Conservation (phyloP, 2,113 vertebrate genomes). For the Myrmecophaga tridactyla region DNA sequence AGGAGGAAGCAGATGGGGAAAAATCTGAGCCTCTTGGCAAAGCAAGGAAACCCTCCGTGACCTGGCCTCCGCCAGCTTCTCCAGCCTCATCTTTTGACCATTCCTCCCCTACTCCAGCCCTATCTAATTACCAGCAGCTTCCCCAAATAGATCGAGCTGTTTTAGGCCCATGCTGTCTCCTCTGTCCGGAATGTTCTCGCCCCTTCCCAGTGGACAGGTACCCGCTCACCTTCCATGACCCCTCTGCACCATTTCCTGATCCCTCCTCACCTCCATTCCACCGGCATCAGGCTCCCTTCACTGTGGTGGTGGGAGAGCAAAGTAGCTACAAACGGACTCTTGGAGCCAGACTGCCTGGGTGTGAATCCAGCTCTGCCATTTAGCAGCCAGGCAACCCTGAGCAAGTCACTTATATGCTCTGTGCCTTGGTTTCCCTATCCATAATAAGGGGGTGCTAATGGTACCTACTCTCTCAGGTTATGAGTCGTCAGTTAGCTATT, state of each 20-base stretch:
- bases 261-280: not conserved
- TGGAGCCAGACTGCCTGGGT: not conserved
- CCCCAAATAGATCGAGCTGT: constrained; percentile 28
- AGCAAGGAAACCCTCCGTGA: not conserved
- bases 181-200: not conserved
- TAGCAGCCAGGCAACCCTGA: not conserved
- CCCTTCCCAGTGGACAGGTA: not conserved
- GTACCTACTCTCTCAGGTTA: not conserved
- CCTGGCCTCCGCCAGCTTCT: not conserved
- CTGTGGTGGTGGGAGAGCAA: too few species aligned
- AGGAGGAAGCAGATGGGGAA: not conserved
- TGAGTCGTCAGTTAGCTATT: not conserved
- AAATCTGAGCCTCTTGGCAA: not conserved
- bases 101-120: not conserved
- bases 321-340: not conserved
- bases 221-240: not conserved
- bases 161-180: not conserved
- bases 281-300: not conserved
- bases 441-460: not conserved
- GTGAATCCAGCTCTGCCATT: not conserved
- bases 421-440: constrained; percentile 6
- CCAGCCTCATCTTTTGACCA: not conserved
- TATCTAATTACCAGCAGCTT: constrained; percentile 20
- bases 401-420: not conserved
- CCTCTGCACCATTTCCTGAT: not conserved